Percentiles rank a stretch among this genome's conserved stretches.
These are phyloP conservation scores for Pocillopora damicornis DNA, from an alignment of 64 coral and sea anemone species.

Conservation along the genomic window DNA sequence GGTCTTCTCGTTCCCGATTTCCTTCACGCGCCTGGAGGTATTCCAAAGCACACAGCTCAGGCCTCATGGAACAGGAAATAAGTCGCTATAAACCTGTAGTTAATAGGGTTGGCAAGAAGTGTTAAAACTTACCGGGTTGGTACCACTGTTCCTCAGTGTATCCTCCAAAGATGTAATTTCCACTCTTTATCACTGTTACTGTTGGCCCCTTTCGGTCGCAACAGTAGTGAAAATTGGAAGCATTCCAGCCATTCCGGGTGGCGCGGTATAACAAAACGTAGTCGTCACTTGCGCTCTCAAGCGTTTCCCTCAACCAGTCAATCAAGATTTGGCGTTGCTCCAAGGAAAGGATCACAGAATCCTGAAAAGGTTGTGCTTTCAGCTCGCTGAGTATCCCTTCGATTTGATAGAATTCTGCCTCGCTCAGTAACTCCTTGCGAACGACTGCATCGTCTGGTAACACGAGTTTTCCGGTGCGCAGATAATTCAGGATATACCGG, in stretches of 20 bases:
- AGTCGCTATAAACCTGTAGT: too few relatives aligned
- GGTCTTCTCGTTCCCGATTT: too few relatives aligned
- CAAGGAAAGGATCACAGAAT: slow-evolving; percentile 6
- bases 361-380: not conserved
- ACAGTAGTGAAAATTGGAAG: not conserved
- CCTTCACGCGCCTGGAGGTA: too few relatives aligned
- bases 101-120: too few relatives aligned
- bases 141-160: not conserved
- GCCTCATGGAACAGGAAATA: too few relatives aligned
- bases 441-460: slow-evolving; percentile 3
- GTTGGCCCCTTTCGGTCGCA: not conserved
- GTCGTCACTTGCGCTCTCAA: not conserved
- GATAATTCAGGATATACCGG: too few relatives aligned
- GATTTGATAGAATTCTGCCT: slow-evolving; percentile 36
- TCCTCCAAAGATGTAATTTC: not conserved
- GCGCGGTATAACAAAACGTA: not conserved
- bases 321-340: not conserved
- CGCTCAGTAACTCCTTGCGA: not conserved
- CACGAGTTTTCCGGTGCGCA: not conserved
- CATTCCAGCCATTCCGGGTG: not conserved
- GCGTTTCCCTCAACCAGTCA: not conserved
- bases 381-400: not conserved
- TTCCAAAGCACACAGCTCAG: too few relatives aligned
- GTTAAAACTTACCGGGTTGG: too few relatives aligned
- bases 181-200: not conserved